phyloP scores from a whole-genome alignment of 2,888 invertebrate genomes.

The Drosophila acutilabella region DNA sequence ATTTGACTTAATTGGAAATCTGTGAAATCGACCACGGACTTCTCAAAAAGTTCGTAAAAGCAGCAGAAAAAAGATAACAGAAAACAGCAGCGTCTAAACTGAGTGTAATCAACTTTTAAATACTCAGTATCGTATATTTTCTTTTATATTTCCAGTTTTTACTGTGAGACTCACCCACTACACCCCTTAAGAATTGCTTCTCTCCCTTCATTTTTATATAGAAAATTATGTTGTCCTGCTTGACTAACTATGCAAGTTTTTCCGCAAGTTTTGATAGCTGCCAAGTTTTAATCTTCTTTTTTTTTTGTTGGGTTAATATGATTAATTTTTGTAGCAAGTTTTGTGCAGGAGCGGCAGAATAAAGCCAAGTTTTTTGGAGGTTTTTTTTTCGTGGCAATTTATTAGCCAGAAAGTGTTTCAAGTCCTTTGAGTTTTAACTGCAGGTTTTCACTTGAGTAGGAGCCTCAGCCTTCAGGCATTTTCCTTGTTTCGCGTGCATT shows the following conservation, averaged over 20 bases:
- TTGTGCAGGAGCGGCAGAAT: slow-evolving; percentile 25
- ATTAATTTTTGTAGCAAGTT: slow-evolving; percentile 61
- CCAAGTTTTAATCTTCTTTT: slow-evolving; percentile 37
- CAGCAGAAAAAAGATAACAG: not conserved
- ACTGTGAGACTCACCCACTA: not conserved
- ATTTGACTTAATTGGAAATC: slow-evolving; percentile 35
- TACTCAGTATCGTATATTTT: not conserved
- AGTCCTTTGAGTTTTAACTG: slow-evolving; percentile 22
- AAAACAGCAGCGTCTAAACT: not conserved
- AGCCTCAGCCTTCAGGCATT: slow-evolving; percentile 23
- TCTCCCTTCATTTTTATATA: not conserved
- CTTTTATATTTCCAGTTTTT: no score
- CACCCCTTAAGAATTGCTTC: not conserved
- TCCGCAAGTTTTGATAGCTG: slow-evolving; percentile 64
- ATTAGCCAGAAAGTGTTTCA: slow-evolving; percentile 12
- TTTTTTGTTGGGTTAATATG: slow-evolving; percentile 40
- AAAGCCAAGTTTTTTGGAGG: slow-evolving; percentile 23
- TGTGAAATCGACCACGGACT: not conserved
- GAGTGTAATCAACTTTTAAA: not conserved
- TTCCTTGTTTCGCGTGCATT: slow-evolving; percentile 4
- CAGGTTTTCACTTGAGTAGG: slow-evolving; percentile 23
- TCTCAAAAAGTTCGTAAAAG: not conserved
- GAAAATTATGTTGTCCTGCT: slow-evolving; percentile 9
- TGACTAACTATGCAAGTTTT: slow-evolving; percentile 26
- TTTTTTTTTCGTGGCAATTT: slow-evolving; percentile 26